Conservation (phyloP, 2,888 invertebrate species). For the Andrena bicolor region DNA sequence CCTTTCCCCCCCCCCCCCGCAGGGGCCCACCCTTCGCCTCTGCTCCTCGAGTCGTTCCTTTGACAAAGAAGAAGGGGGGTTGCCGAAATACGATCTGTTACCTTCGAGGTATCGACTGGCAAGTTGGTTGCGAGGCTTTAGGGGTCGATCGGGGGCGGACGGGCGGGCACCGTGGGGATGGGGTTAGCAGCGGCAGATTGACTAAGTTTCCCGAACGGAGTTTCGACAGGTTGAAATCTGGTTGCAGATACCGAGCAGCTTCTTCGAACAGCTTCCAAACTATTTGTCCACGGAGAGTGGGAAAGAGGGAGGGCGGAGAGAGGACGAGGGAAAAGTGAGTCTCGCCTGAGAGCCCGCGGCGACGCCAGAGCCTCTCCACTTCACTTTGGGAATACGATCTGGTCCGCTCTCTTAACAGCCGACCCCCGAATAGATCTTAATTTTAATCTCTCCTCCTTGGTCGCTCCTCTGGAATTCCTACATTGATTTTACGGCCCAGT, state of each 20-base stretch:
- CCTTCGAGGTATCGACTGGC: constrained; percentile 70
- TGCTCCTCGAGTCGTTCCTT: constrained; percentile 55
- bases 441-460: constrained; percentile 14
- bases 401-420: constrained; percentile 32
- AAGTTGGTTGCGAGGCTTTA: constrained; percentile 70
- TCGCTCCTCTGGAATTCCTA: neutral
- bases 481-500: constrained; percentile 1
- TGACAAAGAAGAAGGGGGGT: constrained; percentile 44
- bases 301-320: constrained; percentile 9
- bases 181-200: constrained; percentile 77
- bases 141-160: constrained; percentile 68
- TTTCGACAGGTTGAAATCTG: constrained; percentile 80
- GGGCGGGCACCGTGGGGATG: constrained; percentile 53
- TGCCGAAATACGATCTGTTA: constrained; percentile 73
- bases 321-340: constrained; percentile 39
- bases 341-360: constrained; percentile 24
- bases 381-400: constrained; percentile 44
- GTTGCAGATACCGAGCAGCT: constrained; percentile 74
- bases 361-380: constrained; percentile 12
- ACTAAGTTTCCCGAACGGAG: constrained; percentile 79
- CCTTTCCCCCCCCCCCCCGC: neutral
- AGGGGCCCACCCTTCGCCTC: neutral
- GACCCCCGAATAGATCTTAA: constrained; percentile 23
- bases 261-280: constrained; percentile 72
- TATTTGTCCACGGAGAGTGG: constrained; percentile 65